phyloP scores from a whole-genome alignment of 1,140 invertebrate species.

The Solenopsis fugax region DNA sequence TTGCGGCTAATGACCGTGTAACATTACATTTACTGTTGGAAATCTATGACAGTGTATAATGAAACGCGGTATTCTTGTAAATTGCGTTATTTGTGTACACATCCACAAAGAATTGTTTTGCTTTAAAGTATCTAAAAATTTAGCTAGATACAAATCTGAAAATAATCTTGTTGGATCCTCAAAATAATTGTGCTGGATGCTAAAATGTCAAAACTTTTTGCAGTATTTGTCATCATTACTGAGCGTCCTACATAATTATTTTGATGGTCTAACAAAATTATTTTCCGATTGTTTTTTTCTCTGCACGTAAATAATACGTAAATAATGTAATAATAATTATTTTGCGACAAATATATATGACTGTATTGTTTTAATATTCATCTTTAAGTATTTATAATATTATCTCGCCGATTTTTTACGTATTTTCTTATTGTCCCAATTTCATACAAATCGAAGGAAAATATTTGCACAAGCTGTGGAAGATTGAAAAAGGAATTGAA shows the following conservation, averaged over 20 bases:
- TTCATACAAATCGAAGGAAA: background rate
- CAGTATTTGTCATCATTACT: too few relatives aligned
- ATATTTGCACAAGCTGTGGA: background rate
- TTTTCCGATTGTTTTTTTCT: too few relatives aligned
- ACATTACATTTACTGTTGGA: constrained; percentile 41
- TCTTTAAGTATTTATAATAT: background rate
- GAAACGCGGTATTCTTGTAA: background rate
- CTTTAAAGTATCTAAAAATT: too few relatives aligned
- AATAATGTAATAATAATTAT: background rate
- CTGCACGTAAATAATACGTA: too few relatives aligned
- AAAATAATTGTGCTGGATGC: too few relatives aligned
- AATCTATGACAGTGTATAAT: background rate
- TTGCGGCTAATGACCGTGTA: constrained; percentile 38
- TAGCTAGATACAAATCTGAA: too few relatives aligned
- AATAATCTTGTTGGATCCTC: too few relatives aligned
- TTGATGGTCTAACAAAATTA: too few relatives aligned
- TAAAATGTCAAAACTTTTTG: too few relatives aligned
- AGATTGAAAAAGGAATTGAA: background rate
- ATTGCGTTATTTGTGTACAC: background rate
- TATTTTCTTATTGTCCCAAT: background rate
- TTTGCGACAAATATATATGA: background rate
- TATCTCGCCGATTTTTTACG: background rate
- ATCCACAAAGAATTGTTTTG: background rate
- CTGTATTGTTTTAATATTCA: background rate
- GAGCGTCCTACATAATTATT: too few relatives aligned